Evolutionary conservation across 2,888 invertebrate genomes (phyloP).

Genomic region (Caenorhabditis sp.): DNA sequence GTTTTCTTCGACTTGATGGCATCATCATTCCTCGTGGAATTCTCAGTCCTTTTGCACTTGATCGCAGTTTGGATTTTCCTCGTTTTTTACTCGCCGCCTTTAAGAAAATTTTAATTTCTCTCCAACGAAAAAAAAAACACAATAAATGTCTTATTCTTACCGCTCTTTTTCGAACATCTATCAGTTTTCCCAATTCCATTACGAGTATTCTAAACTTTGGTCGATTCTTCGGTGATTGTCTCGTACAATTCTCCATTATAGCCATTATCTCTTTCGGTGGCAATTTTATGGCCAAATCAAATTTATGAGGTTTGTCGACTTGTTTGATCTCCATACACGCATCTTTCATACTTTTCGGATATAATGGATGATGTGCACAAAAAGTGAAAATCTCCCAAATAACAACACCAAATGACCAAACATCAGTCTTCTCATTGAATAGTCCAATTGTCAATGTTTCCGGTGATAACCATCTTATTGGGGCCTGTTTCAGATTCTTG

Average conservation of each 20-base stretch:
- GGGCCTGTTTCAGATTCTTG: slow-evolving; percentile 10
- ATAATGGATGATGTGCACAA: background rate
- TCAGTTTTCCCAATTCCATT: background rate
- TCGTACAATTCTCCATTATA: background rate
- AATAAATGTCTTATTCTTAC: no score
- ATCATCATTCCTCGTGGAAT: no score
- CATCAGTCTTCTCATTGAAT: slow-evolving; percentile 11
- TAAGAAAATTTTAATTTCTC: no score
- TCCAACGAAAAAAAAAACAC: no score
- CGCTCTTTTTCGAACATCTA: background rate
- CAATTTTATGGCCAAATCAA: background rate
- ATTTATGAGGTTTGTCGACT: background rate
- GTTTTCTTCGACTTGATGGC: no score
- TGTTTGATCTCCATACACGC: background rate
- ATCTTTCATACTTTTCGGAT: background rate
- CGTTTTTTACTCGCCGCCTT: no score
- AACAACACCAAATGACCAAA: slow-evolving; percentile 7
- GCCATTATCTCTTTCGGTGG: background rate
- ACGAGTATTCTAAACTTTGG: background rate
- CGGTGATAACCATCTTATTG: slow-evolving; percentile 6
- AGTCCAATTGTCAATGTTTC: background rate
- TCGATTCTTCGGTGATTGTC: background rate
- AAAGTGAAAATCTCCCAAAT: slow-evolving; percentile 6
- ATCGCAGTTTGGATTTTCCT: no score
- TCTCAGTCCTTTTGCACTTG: no score